Conservation (phyloP, 2,888 invertebrate species). For the Aleiodes alternator region DNA sequence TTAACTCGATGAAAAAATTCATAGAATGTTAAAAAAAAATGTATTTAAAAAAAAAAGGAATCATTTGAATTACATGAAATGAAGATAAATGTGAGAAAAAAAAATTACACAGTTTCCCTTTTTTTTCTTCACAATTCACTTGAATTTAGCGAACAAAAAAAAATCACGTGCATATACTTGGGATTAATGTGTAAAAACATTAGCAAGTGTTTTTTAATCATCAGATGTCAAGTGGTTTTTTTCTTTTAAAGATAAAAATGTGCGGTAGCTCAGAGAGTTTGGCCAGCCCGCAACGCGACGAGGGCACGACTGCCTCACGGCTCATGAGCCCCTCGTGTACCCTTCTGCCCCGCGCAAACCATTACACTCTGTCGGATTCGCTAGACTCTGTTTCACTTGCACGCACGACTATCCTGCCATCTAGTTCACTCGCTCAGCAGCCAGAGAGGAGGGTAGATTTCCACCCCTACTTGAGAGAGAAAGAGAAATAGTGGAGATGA, state of each 20-base stretch:
- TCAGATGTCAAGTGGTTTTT: neutral
- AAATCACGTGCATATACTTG: constrained; percentile 8
- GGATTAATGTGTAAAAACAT: neutral
- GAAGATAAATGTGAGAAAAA: neutral
- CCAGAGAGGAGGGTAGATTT: neutral
- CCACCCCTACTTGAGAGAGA: constrained; percentile 24
- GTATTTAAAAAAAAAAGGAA: neutral
- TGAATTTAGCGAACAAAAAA: neutral
- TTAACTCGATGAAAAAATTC: neutral
- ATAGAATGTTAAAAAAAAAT: neutral
- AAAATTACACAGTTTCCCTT: neutral
- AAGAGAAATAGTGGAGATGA: neutral
- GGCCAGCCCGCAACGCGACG: constrained; percentile 67
- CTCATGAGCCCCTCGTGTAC: constrained; percentile 59
- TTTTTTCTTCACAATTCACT: neutral
- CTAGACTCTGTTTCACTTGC: constrained; percentile 45
- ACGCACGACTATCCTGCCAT: constrained; percentile 44
- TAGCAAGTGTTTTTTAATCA: neutral
- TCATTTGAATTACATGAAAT: neutral
- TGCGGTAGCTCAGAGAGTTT: constrained; percentile 43
- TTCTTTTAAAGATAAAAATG: neutral
- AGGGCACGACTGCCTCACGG: constrained; percentile 67
- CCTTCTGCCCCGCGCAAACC: constrained; percentile 49
- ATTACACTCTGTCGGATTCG: constrained; percentile 34
- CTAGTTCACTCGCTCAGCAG: constrained; percentile 33